Evolutionary conservation across 2,113 vertebrate genomes (phyloP), one percentile per base, ranked within the genome.

Genomic region (Anseranas semipalmata): DNA sequence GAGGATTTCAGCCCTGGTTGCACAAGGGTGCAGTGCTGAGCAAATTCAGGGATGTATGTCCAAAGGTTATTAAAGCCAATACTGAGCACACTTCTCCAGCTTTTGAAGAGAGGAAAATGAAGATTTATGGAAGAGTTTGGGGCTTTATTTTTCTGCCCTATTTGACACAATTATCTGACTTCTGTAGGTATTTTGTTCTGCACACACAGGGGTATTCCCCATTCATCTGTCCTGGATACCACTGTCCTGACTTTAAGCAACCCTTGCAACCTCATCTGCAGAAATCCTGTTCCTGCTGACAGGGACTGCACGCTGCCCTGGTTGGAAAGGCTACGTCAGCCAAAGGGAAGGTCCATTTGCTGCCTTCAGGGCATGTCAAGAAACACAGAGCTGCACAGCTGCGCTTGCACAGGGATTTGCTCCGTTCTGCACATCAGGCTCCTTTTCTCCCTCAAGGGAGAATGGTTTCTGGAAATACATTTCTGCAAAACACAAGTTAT

Each of bases 271-370:
- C 56, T 32, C 9, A 48, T 32, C 60, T 67, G 73, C 70, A 79
- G 48, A 41, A 65, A 18, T 76, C 20, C 52, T 21, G 18, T 7
- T 55, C 53, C 71, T 83, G 90, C 35, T 17, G n/a, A 0, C 9
- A 27, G 59, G 28, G 39, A 2, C 53, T 75, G 7, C 0, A 33
- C 16, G 58, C 28, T 72, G 32, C 50, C 45, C 33, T 56, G 48
- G 0, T 3, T 16, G 3, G 27, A 3, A 2, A 58, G 37, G 37
- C 20, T 14, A 5, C 0, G 0, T 55, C 52, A 52, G 53, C 16
- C 18, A 1, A 72, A 81, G 52, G 53, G 20, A 81, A 75, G 78
- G 60, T 10, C 22, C 33, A 25, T 78, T 85, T 72, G 10, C 52
- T 87, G 53, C 58, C 75, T 71, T 89, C 17, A 15, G 53, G 41